Evolutionary conservation across 2,888 invertebrate species (phyloP).

Genomic region (Thumatha senex): DNA sequence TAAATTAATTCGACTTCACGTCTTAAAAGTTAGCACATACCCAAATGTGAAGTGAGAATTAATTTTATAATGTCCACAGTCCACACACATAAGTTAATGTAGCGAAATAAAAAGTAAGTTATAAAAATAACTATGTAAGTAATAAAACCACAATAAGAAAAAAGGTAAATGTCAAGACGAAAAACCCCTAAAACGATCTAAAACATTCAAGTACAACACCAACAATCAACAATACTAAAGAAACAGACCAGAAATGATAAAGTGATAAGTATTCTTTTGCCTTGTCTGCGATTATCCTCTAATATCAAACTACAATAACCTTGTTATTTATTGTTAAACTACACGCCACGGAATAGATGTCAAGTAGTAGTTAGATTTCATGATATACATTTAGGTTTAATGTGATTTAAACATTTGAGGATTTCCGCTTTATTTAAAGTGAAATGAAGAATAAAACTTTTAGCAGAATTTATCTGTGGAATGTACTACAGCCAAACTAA

Average conservation of each 20-base stretch:
- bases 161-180: neutral
- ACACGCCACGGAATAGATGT: neutral
- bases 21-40: neutral
- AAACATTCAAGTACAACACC: slow-evolving; percentile 35
- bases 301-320: neutral
- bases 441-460: slow-evolving; percentile 25
- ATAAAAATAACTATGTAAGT: slow-evolving; percentile 10
- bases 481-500: slow-evolving; percentile 35
- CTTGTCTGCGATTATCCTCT: slow-evolving; percentile 42
- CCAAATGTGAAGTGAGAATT: neutral
- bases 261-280: slow-evolving; percentile 29
- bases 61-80: slow-evolving; percentile 1
- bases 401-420: slow-evolving; percentile 28
- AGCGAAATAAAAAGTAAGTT: slow-evolving; percentile 12
- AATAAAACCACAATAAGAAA: slow-evolving; percentile 16
- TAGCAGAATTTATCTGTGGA: slow-evolving; percentile 21
- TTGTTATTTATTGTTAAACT: neutral
- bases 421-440: slow-evolving; percentile 38
- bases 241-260: slow-evolving; percentile 30
- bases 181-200: slow-evolving; percentile 22
- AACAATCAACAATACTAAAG: slow-evolving; percentile 30
- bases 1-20: too few species aligned
- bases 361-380: slow-evolving; percentile 5
- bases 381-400: neutral
- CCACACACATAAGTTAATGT: slow-evolving; percentile 28